Percentiles rank a stretch among this genome's conserved stretches.
phyloP scores from a whole-genome alignment of 2,797 vertebrate genomes.

The Masticophis lateralis region DNA sequence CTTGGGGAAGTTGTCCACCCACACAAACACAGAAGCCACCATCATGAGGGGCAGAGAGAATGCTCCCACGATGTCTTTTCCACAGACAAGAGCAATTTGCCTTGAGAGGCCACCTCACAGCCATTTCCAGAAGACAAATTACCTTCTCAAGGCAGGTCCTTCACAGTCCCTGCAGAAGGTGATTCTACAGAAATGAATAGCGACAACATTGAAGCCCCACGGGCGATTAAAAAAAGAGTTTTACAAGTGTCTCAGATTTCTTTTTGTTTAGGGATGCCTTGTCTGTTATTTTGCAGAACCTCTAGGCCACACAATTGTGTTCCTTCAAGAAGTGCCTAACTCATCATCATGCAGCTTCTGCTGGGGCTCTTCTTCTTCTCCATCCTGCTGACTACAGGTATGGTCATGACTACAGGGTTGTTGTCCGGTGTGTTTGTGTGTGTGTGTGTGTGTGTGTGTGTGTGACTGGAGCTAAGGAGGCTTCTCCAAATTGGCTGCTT shows the following conservation, averaged over 20 bases:
- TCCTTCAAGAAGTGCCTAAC: neutral
- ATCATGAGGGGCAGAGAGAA: no score
- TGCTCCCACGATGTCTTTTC: no score
- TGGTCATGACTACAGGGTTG: neutral
- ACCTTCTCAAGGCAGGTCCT: no score
- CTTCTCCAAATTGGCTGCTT: neutral
- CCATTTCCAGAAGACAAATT: no score
- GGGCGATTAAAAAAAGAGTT: neutral
- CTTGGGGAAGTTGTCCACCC: no score
- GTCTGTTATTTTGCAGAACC: neutral
- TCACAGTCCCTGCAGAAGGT: neutral
- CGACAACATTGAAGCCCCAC: neutral
- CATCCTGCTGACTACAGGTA: neutral
- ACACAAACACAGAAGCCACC: no score
- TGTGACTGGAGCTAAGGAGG: no score
- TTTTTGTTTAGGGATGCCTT: neutral
- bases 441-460: no score
- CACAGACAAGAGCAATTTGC: no score
- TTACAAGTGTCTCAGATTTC: neutral
- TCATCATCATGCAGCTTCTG: neutral
- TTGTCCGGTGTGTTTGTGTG: neutral
- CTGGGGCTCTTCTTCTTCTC: neutral
- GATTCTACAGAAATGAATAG: neutral
- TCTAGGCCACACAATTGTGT: neutral
- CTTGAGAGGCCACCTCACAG: no score